Evolutionary conservation across 2,888 invertebrate genomes (phyloP).

Genomic region (Pyrrhia umbra): DNA sequence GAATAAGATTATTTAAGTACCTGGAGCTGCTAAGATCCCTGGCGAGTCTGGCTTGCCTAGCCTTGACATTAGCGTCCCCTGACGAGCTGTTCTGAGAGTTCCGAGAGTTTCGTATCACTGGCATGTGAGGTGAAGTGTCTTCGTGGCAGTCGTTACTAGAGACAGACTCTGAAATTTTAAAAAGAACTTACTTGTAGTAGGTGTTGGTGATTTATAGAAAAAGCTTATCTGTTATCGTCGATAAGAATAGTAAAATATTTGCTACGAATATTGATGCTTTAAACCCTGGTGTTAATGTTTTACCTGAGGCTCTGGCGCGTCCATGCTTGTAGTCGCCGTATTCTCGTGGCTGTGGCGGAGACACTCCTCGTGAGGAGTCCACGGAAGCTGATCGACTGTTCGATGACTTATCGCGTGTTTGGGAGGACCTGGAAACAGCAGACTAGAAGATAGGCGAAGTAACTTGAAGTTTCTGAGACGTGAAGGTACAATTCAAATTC

Average conservation of each 20-base stretch:
- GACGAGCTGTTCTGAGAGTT: slow-evolving; percentile 77
- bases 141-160: slow-evolving; percentile 86
- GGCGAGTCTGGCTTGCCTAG: slow-evolving; percentile 86
- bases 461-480: too few relatives aligned
- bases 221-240: not conserved
- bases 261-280: not conserved
- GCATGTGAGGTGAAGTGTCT: slow-evolving; percentile 82
- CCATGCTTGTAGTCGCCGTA: slow-evolving; percentile 80
- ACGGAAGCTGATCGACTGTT: slow-evolving; percentile 88
- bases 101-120: slow-evolving; percentile 82
- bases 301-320: slow-evolving; percentile 84
- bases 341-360: slow-evolving; percentile 81
- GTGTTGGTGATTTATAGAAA: not conserved
- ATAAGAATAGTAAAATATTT: not conserved
- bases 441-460: not conserved
- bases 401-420: slow-evolving; percentile 93
- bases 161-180: slow-evolving; percentile 76
- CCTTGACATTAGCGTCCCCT: slow-evolving; percentile 84
- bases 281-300: not conserved
- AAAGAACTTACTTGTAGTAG: not conserved
- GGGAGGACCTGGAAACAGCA: slow-evolving; percentile 83
- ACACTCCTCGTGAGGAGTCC: slow-evolving; percentile 85
- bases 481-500: too few relatives aligned
- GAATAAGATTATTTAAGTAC: slow-evolving; percentile 63
- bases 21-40: slow-evolving; percentile 85